Percentiles rank a stretch among this genome's conserved stretches.
These are phyloP conservation scores for Amyelois transitella DNA, from an alignment of 1,140 invertebrate genomes.

Conservation along the genomic window DNA sequence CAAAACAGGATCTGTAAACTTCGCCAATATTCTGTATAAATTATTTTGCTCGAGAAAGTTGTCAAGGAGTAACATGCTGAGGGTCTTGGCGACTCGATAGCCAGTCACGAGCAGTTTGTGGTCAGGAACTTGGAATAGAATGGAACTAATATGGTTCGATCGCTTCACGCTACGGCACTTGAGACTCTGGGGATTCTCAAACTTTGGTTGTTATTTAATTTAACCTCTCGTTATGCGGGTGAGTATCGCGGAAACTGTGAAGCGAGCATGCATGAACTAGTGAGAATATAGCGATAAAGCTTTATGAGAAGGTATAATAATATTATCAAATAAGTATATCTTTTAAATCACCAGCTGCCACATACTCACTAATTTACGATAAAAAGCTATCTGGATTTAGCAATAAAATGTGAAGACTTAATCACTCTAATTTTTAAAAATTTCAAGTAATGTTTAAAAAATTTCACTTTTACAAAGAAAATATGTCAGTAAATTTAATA, in stretches of 20 bases:
- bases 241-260: slow-evolving; percentile 32
- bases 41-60: not conserved
- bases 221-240: slow-evolving; percentile 53
- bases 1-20: not conserved
- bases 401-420: no score
- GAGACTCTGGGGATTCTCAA: slow-evolving; percentile 38
- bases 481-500: no score
- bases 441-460: no score
- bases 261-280: slow-evolving; percentile 30
- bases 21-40: not conserved
- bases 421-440: no score
- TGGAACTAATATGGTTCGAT: slow-evolving; percentile 53
- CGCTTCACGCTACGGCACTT: slow-evolving; percentile 33
- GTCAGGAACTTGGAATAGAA: slow-evolving; percentile 57
- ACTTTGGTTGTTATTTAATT: slow-evolving; percentile 68
- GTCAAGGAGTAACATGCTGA: slow-evolving; percentile 12
- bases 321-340: no score
- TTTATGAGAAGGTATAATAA: no score
- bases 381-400: no score
- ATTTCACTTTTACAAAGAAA: no score
- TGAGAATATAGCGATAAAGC: not conserved
- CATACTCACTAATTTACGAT: no score
- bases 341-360: no score
- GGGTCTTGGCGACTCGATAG: slow-evolving; percentile 18
- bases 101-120: slow-evolving; percentile 53